Evolutionary conservation across 1,140 invertebrate species (phyloP), one percentile per base, ranked within the genome.

Genomic region (Rhagoletis zephyria): DNA sequence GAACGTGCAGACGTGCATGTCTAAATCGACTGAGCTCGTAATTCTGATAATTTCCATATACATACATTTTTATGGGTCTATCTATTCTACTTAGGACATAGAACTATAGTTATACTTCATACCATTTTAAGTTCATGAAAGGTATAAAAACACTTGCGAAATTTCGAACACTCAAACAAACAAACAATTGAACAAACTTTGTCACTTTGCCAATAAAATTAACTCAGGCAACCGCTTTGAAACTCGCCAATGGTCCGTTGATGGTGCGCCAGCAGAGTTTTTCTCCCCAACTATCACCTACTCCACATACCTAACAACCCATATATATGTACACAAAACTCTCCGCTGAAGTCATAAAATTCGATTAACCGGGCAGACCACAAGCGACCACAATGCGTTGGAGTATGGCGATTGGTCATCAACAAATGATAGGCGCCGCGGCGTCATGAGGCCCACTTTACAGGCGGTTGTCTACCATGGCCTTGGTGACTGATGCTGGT

Each of bases 171-270:
- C 9, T 1, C 12, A 42, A 81, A n/a, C 45, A 81, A 56, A 19
- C 42, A 51, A 81, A 81, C 56, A 19, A 56, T 19, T 3, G 74
- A 56, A 81, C 14, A 81, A 81, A 81, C 48, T 81, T 81, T 81
- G 74, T 51, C 74, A 81, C 74, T 81, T 81, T 81, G 6, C 48
- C 74, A 81, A 81, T 81, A 45, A 81, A 81, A 81, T 81, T 81
- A 81, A 59, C 74, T 81, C 7, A 4, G 74, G 16, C 74, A 51
- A 56, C n/a, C 74, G 48, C 74, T 56, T 30, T 42, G 48, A 56
- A n/a, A 81, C 16, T 48, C 48, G 74, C n/a, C 45, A 81, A 81
- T 81, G 74, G 56, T 19, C 48, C 74, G 74, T 81, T 81, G 74
- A 81, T 81, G 45, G 16, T 81, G 74, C 4, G 51, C 51, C 51